Conservation (phyloP, 2,113 vertebrate species). For the Cygnus atratus region DNA sequence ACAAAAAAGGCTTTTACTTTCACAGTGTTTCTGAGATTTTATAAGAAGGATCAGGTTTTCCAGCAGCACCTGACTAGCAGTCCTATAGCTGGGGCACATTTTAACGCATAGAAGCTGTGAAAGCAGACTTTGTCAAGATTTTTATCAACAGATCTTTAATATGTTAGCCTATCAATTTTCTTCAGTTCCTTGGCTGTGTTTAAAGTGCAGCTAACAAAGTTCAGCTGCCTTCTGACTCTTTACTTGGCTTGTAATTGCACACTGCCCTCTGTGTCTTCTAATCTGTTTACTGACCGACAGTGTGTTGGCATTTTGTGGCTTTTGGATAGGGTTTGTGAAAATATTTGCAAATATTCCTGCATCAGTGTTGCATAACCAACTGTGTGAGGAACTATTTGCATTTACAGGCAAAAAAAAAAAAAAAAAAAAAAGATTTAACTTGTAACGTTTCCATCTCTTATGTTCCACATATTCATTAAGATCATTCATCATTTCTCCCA, state of each 20-base stretch:
- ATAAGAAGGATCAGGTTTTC: background rate
- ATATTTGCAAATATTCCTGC: conserved; percentile 56
- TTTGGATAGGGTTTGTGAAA: conserved; percentile 44
- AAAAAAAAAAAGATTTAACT: conserved; percentile 17
- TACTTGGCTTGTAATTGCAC: conserved; percentile 9
- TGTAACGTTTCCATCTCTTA: conserved; percentile 45
- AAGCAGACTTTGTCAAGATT: background rate
- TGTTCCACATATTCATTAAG: conserved; percentile 61
- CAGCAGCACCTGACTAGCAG: background rate
- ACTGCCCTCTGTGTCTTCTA: conserved; percentile 42
- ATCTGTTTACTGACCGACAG: background rate
- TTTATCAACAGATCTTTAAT: background rate
- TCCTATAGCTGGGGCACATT: background rate
- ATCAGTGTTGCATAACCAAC: conserved; percentile 3
- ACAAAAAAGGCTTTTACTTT: background rate
- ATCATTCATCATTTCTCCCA: conserved; percentile 38
- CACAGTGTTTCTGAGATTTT: background rate
- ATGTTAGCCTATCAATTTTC: background rate
- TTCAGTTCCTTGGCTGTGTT: background rate
- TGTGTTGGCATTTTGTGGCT: conserved; percentile 16
- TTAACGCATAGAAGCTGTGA: background rate
- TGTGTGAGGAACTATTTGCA: conserved; percentile 20
- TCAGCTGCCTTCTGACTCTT: background rate
- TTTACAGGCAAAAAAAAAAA: conserved; percentile 36
- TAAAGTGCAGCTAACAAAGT: background rate